Evolutionary conservation across 2,113 vertebrate species (phyloP).

Genomic region (Oceanodroma tethys): DNA sequence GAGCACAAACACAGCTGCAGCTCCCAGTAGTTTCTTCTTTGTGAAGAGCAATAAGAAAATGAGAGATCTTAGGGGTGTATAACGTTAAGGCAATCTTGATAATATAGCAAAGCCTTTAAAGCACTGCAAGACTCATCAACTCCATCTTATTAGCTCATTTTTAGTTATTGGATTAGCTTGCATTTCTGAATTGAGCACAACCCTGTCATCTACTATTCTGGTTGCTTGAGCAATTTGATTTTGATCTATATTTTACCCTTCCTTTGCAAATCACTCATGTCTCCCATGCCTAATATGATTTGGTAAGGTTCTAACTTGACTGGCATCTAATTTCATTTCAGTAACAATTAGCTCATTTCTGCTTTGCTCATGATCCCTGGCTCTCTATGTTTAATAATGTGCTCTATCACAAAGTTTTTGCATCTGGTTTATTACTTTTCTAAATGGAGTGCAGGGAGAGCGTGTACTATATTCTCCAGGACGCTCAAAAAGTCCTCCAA

Average conservation of each 20-base stretch:
- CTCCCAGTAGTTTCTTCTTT: neutral
- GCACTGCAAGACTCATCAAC: neutral
- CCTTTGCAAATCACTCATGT: neutral
- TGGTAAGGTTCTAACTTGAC: neutral
- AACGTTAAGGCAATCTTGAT: neutral
- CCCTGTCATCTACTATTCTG: neutral
- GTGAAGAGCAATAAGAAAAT: neutral
- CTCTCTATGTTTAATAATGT: neutral
- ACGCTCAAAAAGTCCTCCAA: neutral
- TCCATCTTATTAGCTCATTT: neutral
- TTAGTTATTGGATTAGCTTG: conserved; percentile 29
- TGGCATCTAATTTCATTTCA: conserved; percentile 10
- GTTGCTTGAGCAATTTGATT: neutral
- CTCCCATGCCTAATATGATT: neutral
- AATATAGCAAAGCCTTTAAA: neutral
- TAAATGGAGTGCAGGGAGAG: neutral
- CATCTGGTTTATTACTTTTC: neutral
- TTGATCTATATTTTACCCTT: conserved; percentile 9
- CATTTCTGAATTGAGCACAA: neutral
- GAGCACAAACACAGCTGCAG: neutral
- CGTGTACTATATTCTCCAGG: neutral
- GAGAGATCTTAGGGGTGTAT: neutral
- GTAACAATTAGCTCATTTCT: neutral
- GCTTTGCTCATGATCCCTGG: neutral
- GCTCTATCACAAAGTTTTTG: neutral